These are phyloP conservation scores for Eurosta solidaginis DNA, from an alignment of 1,140 invertebrate species.

Conservation along the genomic window DNA sequence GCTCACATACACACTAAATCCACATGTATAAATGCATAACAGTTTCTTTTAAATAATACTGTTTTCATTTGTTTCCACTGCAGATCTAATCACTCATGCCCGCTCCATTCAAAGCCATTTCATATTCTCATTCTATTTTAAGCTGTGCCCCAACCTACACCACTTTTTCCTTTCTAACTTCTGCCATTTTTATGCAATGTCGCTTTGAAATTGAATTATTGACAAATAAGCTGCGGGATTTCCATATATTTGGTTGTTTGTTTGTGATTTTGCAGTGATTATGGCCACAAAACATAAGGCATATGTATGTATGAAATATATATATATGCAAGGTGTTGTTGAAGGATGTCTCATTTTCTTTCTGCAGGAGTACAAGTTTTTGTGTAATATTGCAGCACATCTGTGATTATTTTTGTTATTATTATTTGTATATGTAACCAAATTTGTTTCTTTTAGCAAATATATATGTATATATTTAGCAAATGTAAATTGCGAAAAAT, in stretches of 20 bases:
- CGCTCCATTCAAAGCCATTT: neutral
- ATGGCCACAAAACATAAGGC: neutral
- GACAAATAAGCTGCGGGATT: neutral
- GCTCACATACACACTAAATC: neutral
- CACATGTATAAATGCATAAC: too few species aligned
- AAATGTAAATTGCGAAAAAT: neutral
- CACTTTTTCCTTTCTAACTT: slow-evolving; percentile 3
- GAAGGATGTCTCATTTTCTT: neutral
- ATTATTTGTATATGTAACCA: neutral
- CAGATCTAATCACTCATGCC: neutral
- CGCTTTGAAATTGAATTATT: neutral
- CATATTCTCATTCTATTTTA: neutral
- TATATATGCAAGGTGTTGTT: neutral
- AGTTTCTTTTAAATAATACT: neutral
- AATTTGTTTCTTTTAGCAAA: neutral
- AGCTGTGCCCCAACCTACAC: neutral
- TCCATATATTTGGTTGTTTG: neutral
- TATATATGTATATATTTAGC: neutral
- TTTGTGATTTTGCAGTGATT: neutral
- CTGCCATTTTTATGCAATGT: neutral
- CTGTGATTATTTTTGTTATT: slow-evolving; percentile 5
- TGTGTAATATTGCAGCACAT: neutral
- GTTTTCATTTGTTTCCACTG: too few species aligned
- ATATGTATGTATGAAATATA: too few species aligned
- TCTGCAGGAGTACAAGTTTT: too few species aligned